Evolutionary conservation across 30 jellyfish, hydroid and myxozoan genomes (phyloP).

Genomic region (Turritopsis dohrnii): DNA sequence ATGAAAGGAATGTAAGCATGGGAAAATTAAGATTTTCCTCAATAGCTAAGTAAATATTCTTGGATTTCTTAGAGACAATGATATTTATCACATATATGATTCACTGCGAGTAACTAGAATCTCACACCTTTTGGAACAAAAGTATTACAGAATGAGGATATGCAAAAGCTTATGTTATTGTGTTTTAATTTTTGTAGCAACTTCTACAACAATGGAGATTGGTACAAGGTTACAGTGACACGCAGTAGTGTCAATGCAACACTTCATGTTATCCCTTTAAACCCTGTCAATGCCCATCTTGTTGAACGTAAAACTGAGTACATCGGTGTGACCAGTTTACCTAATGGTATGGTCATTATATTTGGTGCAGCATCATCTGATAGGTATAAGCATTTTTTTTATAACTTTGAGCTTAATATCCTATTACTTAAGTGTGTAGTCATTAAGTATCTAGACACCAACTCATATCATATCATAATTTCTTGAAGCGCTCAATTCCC

Average conservation of each 20-base stretch:
- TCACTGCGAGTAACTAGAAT: too few relatives aligned
- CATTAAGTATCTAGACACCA: background rate
- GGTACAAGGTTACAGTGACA: slow-evolving; percentile 74
- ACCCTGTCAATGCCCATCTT: slow-evolving; percentile 48
- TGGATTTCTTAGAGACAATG: too few relatives aligned
- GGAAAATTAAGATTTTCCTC: too few relatives aligned
- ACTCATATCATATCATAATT: too few relatives aligned
- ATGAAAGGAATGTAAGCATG: too few relatives aligned
- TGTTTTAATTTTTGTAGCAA: slow-evolving; percentile 38
- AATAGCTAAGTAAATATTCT: too few relatives aligned
- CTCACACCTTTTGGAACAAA: too few relatives aligned
- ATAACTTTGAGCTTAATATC: background rate
- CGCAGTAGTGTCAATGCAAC: slow-evolving; percentile 94
- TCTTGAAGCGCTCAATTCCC: too few relatives aligned
- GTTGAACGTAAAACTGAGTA: slow-evolving; percentile 51
- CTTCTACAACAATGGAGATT: slow-evolving; percentile 73
- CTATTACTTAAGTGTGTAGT: background rate
- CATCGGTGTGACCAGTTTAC: slow-evolving; percentile 55
- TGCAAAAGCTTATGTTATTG: too few relatives aligned
- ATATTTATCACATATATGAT: too few relatives aligned
- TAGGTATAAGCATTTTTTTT: slow-evolving; percentile 17
- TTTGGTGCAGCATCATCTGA: slow-evolving; percentile 68
- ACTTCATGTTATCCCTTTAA: slow-evolving; percentile 51
- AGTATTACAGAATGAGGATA: too few relatives aligned
- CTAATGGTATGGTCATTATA: slow-evolving; percentile 59